These are phyloP conservation scores for Myrmophylax atrothorax DNA, from an alignment of 2,113 vertebrate genomes.

Conservation along the genomic window DNA sequence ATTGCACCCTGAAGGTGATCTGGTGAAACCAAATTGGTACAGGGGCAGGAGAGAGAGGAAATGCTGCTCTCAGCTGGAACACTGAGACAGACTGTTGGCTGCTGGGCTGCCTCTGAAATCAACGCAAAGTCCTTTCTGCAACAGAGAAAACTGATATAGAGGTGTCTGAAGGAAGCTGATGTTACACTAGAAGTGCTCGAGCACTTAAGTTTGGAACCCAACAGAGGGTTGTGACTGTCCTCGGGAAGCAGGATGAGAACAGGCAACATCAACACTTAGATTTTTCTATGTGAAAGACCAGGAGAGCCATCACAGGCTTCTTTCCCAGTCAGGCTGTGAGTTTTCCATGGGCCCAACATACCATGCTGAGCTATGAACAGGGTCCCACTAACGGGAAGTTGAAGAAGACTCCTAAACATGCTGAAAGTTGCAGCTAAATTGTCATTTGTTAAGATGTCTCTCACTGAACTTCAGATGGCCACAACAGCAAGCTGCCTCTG, in stretches of 20 bases:
- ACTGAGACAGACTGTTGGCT: background rate
- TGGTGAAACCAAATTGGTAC: background rate
- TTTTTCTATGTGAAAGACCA: background rate
- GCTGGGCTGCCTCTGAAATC: background rate
- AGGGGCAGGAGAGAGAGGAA: background rate
- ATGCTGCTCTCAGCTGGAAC: background rate
- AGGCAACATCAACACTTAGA: background rate
- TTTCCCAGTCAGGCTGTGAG: background rate
- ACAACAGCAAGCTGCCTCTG: background rate
- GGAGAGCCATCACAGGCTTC: accelerated
- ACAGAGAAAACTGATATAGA: background rate
- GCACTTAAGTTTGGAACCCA: background rate
- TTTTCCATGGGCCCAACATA: background rate
- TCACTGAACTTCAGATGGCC: no score
- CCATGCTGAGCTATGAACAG: background rate
- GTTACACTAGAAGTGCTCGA: background rate
- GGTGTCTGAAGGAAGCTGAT: background rate
- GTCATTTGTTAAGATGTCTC: background rate
- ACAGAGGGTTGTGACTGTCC: background rate
- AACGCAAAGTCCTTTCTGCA: background rate
- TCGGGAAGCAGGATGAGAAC: background rate
- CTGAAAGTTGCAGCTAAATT: background rate
- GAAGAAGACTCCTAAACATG: background rate
- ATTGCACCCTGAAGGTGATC: no score
- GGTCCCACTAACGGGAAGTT: background rate